Percentiles rank a stretch among this genome's conserved stretches.
Evolutionary conservation across 64 coral and sea anemone genomes (phyloP).

Genomic region (Montipora efflorescens): DNA sequence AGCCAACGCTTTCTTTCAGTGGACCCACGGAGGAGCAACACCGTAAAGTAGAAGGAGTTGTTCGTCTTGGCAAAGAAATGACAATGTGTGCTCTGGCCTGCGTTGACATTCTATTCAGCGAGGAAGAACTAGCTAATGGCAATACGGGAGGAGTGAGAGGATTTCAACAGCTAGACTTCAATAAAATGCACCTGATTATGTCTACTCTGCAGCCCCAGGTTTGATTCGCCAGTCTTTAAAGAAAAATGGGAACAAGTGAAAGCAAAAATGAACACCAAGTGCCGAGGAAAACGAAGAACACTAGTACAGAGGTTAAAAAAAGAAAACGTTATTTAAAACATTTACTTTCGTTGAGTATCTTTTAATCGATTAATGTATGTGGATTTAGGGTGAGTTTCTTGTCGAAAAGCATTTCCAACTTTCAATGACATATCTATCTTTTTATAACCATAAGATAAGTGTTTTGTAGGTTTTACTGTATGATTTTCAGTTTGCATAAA

Average conservation of each 20-base stretch:
- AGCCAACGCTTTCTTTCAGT: background rate
- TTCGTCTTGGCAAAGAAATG: background rate
- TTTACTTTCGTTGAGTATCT: background rate
- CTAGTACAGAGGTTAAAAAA: background rate
- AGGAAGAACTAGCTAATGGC: background rate
- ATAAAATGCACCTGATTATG: background rate
- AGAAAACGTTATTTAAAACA: too few species aligned
- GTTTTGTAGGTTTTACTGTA: constrained; percentile 6
- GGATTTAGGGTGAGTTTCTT: constrained; percentile 3
- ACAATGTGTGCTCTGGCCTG: background rate
- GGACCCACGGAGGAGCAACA: background rate
- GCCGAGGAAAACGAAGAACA: constrained; percentile 6
- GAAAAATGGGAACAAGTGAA: constrained; percentile 6
- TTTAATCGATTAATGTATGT: background rate
- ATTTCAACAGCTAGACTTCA: constrained; percentile 17
- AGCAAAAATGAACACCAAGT: background rate
- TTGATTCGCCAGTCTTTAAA: constrained; percentile 13
- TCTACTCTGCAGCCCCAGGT: background rate
- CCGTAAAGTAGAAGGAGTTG: background rate
- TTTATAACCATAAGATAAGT: constrained; percentile 17
- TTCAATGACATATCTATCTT: constrained; percentile 9
- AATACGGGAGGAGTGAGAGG: constrained; percentile 1
- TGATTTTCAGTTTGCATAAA: too few species aligned
- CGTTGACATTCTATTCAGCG: constrained; percentile 2
- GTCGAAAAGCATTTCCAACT: constrained; percentile 2